Base-by-base conservation (phyloP, 2,797 vertebrate genomes). In the Distichodus sexfasciatus region DNA sequence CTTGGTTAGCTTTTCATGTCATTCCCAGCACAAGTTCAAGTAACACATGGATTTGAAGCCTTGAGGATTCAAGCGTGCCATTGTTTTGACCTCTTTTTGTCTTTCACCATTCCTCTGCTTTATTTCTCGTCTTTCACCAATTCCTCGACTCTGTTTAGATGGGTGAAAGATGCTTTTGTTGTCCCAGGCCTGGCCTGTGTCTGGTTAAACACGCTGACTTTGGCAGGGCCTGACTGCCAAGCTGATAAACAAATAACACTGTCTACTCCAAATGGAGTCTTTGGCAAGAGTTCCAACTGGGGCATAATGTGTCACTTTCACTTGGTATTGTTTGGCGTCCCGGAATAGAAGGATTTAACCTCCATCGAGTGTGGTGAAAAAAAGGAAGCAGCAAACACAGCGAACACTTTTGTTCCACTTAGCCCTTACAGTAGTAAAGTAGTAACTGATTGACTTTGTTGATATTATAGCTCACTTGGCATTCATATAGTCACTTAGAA, bases 271-370 rank as follows among this genome's bases (percentile, higher is more conserved):
- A 48, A 64, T 57, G 12, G 19, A 44, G 61, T 12, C 11, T 38
- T 14, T 54, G 55, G 54, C 48, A 51, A 19, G 17, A 21, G 48
- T 26, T 70, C 1, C 6, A 41, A 33, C 29, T 43, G 17, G 41
- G 54, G 23, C 28, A 68, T 21, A 61, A 57, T 47, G 54, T 53
- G 60, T 19, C 59, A 47, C 46, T 62, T 71, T 51, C 33, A 28
- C 40, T 64, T 60, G 68, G 7, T 61, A 64, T 73, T 67, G 70
- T 66, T 72, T 64, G 62, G 53, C 72, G 3, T 70, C 50, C 55
- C 41, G 54, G 71, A 76, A 71, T 67, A 71, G 62, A 59, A 19
- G 0, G 40, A 43, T 33, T 14, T 24, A 47, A 17, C 24, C 48
- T 12, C 35, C 19, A 14, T 57, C 51, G 40, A 19, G 9, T 57